phyloP scores from a whole-genome alignment of 2,797 vertebrate genomes.

The Phaenicophaeus curvirostris region DNA sequence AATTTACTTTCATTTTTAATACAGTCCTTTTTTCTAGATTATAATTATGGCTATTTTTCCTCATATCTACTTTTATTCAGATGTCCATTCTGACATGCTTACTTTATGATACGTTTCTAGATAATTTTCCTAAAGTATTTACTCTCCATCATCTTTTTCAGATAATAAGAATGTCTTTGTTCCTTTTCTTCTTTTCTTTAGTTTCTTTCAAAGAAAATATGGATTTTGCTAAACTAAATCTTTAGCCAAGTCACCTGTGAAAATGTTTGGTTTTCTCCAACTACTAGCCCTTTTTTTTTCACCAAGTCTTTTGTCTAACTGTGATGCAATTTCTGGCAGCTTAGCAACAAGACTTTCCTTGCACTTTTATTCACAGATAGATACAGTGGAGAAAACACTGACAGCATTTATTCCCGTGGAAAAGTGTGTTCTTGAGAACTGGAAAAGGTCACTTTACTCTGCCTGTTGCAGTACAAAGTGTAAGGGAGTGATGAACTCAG shows the following conservation, averaged over 20 bases:
- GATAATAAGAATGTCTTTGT: background rate
- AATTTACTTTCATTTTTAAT: background rate
- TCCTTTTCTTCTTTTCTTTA: background rate
- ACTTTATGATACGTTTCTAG: background rate
- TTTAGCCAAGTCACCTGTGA: constrained; percentile 42
- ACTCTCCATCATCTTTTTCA: background rate
- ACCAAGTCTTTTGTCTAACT: background rate
- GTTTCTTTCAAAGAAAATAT: background rate
- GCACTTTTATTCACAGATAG: background rate
- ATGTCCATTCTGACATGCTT: background rate
- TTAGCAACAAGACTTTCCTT: background rate
- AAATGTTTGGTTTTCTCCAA: constrained; percentile 41
- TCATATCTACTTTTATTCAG: background rate
- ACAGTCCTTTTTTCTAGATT: background rate
- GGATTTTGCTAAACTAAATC: background rate
- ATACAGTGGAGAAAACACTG: background rate
- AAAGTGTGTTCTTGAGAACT: background rate
- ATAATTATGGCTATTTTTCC: background rate
- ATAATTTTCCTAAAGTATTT: background rate
- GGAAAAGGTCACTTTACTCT: background rate
- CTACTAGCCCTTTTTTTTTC: background rate
- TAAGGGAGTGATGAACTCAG: background rate
- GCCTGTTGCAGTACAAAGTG: background rate
- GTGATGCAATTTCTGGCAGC: constrained; percentile 17
- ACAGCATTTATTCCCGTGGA: background rate